phyloP scores from a whole-genome alignment of 2,113 vertebrate genomes.

The Podarcis muralis region DNA sequence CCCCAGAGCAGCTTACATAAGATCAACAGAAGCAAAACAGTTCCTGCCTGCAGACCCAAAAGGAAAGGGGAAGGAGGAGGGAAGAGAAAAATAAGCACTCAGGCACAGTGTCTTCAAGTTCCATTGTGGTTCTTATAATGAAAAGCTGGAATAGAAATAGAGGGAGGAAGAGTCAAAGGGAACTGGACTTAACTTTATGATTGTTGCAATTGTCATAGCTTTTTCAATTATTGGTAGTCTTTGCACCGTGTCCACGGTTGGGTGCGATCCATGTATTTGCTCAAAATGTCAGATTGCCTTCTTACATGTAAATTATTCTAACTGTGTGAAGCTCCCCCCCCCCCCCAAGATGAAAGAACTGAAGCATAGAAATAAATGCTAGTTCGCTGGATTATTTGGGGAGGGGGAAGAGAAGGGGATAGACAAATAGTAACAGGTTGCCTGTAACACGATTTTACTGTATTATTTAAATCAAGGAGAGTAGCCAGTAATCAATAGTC shows the following conservation, averaged over 20 bases:
- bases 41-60: too few species aligned
- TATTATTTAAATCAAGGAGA: conserved; percentile 55
- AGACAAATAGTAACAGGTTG: background rate
- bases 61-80: too few species aligned
- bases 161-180: background rate
- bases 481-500: conserved; percentile 45
- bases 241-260: background rate
- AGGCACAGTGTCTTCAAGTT: background rate
- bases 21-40: too few species aligned
- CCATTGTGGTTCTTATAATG: background rate
- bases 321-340: background rate
- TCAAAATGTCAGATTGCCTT: background rate
- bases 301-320: background rate
- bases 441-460: background rate
- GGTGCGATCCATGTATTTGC: background rate
- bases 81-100: too few species aligned
- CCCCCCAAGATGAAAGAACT: background rate
- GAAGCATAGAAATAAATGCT: background rate
- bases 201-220: background rate
- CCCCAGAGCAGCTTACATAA: too few species aligned
- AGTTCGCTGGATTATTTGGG: background rate
- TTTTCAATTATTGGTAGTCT: background rate
- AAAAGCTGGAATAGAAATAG: background rate
- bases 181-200: background rate
- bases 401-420: too few species aligned